Base-by-base conservation (phyloP, 2,797 vertebrate species). In the Tinamus major region DNA sequence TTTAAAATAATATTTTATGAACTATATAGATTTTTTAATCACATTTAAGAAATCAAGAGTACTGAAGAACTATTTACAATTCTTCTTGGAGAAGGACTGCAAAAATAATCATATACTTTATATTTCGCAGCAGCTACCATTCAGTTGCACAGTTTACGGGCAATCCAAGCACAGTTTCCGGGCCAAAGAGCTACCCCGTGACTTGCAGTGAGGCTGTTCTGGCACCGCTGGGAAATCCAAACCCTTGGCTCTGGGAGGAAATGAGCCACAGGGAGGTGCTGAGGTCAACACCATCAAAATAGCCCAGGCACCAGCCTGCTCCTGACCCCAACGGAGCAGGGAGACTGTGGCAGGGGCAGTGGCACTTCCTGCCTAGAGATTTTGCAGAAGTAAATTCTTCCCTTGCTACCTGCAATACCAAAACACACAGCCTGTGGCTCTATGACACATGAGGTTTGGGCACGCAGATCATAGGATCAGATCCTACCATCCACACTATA, bases 181-280 rank as follows among this genome's bases (percentile, higher is more conserved):
- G 33, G 85, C 92, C 91, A 91, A 85, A 76, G 46, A 63, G 33
- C n/a, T 2, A 35, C 23, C 59, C 24, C 55, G 26, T 76, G 94
- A 79, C 79, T 82, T 91, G 87, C 84, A 77, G 9, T 4, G 31
- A 92, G 48, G 61, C 39, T 55, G 79, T 86, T 58, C 63, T 79
- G 79, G 89, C 87, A 85, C 14, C 58, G 74, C 91, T 76, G 82
- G 77, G 77, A 88, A 95, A 94, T 48, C 79, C 74, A 94, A 93
- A 53, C 51, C 89, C 79, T 79, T 33, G 85, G 13, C 70, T 53
- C 29, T 4, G 42, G 70, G 67, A 93, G 94, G 91, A 92, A 95
- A 74, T 88, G 51, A 96, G 77, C 79, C 91, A 76, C 55, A 63
- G 77, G 91, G 91, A 84, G 85, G 46, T 84, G 70, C 31, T 79